A percentile compares a stretch with the other conserved stretches of the same genome.
These are phyloP conservation scores for Triops longicaudatus DNA, from an alignment of 1,140 invertebrate genomes.

Conservation along the genomic window DNA sequence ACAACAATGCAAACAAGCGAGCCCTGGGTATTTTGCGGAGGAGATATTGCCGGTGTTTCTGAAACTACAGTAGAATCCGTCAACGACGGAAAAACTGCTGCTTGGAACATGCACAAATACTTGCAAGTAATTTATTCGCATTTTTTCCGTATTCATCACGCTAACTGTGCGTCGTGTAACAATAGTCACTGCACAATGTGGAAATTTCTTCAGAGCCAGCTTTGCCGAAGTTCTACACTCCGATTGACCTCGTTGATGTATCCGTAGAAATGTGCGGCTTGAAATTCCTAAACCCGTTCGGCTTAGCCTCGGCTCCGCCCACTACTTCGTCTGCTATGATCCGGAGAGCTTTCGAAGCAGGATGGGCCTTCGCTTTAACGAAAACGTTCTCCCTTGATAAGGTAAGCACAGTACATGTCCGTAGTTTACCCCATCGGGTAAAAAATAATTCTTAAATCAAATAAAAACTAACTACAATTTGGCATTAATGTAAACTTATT, in stretches of 20 bases:
- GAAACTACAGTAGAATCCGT: conserved; percentile 97
- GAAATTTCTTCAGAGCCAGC: conserved; percentile 54
- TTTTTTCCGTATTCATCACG: no score
- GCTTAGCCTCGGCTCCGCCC: conserved; percentile 91
- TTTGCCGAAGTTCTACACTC: conserved; percentile 83
- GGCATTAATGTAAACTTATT: background rate
- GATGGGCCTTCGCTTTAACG: conserved; percentile 93
- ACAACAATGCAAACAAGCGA: conserved; percentile 68
- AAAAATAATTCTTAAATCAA: no score
- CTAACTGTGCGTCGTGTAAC: no score
- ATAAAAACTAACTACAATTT: no score
- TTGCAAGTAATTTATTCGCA: conserved; percentile 56
- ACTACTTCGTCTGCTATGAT: conserved; percentile 96
- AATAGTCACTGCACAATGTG: conserved; percentile 49
- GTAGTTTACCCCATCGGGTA: no score
- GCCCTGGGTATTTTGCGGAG: conserved; percentile 79
- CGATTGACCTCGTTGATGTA: conserved; percentile 89
- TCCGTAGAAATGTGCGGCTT: conserved; percentile 86
- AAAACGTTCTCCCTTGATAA: conserved; percentile 95
- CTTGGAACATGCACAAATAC: conserved; percentile 91
- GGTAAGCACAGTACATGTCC: conserved; percentile 42
- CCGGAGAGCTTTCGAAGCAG: conserved; percentile 81
- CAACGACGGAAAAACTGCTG: conserved; percentile 95
- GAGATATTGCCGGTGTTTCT: conserved; percentile 84
- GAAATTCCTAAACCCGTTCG: conserved; percentile 93